Evolutionary conservation across 2,888 invertebrate species (phyloP), one percentile per base, ranked within the genome.

Genomic region (Pherbina coryleti): DNA sequence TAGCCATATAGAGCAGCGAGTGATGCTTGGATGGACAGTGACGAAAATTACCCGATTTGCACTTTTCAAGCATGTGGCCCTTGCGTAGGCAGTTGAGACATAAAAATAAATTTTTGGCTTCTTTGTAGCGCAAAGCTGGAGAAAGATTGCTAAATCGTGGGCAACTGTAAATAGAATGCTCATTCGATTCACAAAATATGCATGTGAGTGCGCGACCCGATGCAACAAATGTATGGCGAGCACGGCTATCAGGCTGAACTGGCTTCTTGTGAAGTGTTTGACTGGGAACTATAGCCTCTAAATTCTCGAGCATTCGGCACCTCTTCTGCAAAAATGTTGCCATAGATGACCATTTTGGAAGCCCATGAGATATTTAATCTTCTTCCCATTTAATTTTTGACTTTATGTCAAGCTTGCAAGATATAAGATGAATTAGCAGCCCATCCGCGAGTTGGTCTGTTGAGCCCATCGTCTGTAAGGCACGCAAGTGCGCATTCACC

Each of bases 11-110:
- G 1, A 55, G 55, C 9, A 55, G 5, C 11, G 55, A 55, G 22
- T 55, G 55, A 9, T 55, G 55, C 7, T 19, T 55, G 1, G n/a
- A n/a, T 19, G 19, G 2, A 2, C 19, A 55, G 8, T 19, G 55
- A 9, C 55, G 19, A 55, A 19, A 22, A 2, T 55, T 11, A 53
- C 77, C 73, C 3, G 77, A 80, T 28, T 76, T 82, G 57, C 81
- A 82, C 19, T 73, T 78, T 44, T 76, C 57, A 37, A 79, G 8
- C 5, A 69, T 49, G 5, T 55, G 55, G 0, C 55, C 19, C 19
- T 55, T 55, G 19, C 55, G 19, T 7, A 55, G 5, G 9, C 19
- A 55, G 5, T 55, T 55, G 9, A n/a, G 22, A 8, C 55, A 22
- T 14, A 22, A 19, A 2, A 2, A 14, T 2, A 55, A 7, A 1